phyloP scores from a whole-genome alignment of 2,888 invertebrate species.

The Aleiodes alternator region DNA sequence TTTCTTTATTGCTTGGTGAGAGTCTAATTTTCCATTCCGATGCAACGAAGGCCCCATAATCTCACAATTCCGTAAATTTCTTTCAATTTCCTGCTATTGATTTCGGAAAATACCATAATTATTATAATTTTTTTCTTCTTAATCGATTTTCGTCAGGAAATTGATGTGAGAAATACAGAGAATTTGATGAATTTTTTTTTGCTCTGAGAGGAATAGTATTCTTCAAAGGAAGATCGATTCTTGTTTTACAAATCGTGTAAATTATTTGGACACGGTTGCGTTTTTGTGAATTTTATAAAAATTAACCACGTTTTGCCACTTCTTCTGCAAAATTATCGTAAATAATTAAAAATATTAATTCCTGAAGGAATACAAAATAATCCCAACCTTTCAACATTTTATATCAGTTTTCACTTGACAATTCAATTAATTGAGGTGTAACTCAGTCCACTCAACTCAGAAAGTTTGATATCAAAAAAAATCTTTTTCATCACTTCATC shows the following conservation, averaged over 20 bases:
- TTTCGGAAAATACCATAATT: neutral
- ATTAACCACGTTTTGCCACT: neutral
- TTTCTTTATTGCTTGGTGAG: constrained; percentile 43
- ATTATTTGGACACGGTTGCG: neutral
- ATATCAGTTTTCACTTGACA: too few relatives aligned
- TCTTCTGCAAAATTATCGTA: too few relatives aligned
- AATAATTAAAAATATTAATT: too few relatives aligned
- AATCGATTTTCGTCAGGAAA: too few relatives aligned
- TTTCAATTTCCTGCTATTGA: neutral
- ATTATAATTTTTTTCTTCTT: too few relatives aligned
- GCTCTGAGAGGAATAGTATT: too few relatives aligned
- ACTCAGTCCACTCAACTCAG: neutral
- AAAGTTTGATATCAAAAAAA: neutral
- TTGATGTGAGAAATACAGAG: too few relatives aligned
- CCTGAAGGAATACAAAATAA: too few relatives aligned
- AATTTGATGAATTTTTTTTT: neutral
- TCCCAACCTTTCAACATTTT: too few relatives aligned
- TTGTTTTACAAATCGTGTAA: neutral
- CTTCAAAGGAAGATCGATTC: neutral
- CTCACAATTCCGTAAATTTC: neutral
- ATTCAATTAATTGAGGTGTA: too few relatives aligned
- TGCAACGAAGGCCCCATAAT: neutral
- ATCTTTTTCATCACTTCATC: neutral
- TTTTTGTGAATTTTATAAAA: neutral
- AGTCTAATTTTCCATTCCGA: constrained; percentile 3